Conservation (phyloP, 2,113 vertebrate genomes). For the Bambusicola thoracicus region DNA sequence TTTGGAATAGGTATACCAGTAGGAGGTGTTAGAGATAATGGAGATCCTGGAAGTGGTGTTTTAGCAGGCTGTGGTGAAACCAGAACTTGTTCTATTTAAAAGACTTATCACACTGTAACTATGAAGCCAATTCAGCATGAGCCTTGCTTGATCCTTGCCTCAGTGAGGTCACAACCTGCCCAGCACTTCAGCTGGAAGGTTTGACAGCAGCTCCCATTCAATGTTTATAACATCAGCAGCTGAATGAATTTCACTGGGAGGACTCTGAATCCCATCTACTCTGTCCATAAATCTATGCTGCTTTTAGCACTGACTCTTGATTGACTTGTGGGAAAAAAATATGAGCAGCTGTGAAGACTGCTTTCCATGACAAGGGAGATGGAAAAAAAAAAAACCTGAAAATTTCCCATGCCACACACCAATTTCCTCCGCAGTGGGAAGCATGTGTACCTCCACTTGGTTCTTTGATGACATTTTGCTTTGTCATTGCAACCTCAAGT, state of each 20-base stretch:
- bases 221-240: neutral
- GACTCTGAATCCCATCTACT: neutral
- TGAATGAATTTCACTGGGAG: neutral
- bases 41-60: neutral
- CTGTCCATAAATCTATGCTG: neutral
- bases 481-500: neutral
- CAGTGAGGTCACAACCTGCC: neutral
- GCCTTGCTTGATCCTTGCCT: neutral
- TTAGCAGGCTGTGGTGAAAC: constrained; percentile 8
- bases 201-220: neutral
- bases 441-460: neutral
- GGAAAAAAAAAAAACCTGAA: neutral
- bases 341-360: neutral
- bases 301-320: neutral
- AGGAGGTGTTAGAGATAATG: neutral
- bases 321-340: neutral
- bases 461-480: neutral
- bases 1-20: neutral
- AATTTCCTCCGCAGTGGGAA: neutral
- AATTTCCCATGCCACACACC: neutral
- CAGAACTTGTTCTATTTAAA: constrained; percentile 8
- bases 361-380: neutral
- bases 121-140: neutral
- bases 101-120: neutral
- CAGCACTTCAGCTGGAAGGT: neutral